Percentiles rank a stretch among this genome's conserved stretches.
Conservation (phyloP, 2,113 vertebrate genomes). For the Nannospalax galili region DNA sequence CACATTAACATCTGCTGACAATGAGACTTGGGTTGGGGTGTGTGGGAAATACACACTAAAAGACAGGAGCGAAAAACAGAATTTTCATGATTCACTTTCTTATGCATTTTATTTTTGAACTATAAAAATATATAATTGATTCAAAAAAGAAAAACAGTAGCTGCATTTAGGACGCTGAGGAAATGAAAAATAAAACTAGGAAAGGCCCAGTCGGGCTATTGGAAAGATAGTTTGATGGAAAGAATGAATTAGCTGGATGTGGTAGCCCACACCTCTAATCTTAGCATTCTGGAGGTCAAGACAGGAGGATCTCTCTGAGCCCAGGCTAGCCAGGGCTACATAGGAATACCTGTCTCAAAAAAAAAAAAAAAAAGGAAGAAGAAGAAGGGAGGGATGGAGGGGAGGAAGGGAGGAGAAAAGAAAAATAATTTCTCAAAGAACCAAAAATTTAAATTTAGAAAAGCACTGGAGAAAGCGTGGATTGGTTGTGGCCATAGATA, state of each 20-base stretch:
- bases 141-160: constrained; percentile 19
- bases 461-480: not conserved
- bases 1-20: not conserved
- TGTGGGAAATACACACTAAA: not conserved
- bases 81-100: not conserved
- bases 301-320: too few species aligned
- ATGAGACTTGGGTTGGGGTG: not conserved
- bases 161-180: not conserved
- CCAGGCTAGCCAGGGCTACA: too few species aligned
- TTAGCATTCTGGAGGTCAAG: too few species aligned
- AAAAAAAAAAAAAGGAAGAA: too few species aligned
- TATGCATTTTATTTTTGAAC: constrained; percentile 25
- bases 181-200: not conserved
- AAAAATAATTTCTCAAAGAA: not conserved
- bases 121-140: not conserved
- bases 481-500: not conserved
- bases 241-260: not conserved
- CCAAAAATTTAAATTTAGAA: constrained; percentile 4
- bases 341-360: too few species aligned
- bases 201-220: not conserved
- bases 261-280: too few species aligned
- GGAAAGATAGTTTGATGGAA: not conserved
- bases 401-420: not conserved
- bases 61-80: not conserved
- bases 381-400: not conserved